A percentile compares a stretch with the other conserved stretches of the same genome.
Evolutionary conservation across 2,113 vertebrate species (phyloP).

Genomic region (Turdus rufiventris): DNA sequence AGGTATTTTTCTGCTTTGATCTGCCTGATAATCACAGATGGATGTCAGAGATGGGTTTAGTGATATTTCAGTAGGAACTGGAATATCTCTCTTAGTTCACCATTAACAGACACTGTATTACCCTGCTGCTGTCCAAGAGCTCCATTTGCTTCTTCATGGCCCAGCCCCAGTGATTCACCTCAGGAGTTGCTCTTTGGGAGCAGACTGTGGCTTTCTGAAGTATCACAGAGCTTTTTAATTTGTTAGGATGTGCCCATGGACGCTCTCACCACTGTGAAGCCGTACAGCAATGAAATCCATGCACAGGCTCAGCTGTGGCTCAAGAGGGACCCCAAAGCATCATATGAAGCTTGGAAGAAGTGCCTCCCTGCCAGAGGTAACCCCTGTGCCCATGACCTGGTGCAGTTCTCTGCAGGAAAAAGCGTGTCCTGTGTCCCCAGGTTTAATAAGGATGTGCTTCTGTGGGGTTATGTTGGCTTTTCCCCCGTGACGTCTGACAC

Average conservation of each 20-base stretch:
- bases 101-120: not conserved
- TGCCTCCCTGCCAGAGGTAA: slow-evolving; percentile 94
- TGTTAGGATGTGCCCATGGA: slow-evolving; percentile 89
- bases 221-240: not conserved
- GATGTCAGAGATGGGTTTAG: not conserved
- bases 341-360: slow-evolving; percentile 97
- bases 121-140: not conserved
- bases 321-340: slow-evolving; percentile 95
- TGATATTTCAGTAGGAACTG: not conserved
- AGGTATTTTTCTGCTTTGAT: not conserved
- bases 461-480: not conserved
- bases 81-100: not conserved
- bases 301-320: slow-evolving; percentile 98
- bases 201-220: not conserved
- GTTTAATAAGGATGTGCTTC: not conserved
- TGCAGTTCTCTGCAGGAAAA: not conserved
- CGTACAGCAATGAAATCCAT: slow-evolving; percentile 97
- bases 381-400: not conserved
- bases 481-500: not conserved
- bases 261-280: slow-evolving; percentile 92
- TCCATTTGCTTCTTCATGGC: not conserved
- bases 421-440: not conserved
- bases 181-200: not conserved
- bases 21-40: not conserved
- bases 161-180: not conserved